Percentiles rank a stretch among this genome's conserved stretches.
Conservation (phyloP, 2,113 vertebrate species). For the Carassius carassius region DNA sequence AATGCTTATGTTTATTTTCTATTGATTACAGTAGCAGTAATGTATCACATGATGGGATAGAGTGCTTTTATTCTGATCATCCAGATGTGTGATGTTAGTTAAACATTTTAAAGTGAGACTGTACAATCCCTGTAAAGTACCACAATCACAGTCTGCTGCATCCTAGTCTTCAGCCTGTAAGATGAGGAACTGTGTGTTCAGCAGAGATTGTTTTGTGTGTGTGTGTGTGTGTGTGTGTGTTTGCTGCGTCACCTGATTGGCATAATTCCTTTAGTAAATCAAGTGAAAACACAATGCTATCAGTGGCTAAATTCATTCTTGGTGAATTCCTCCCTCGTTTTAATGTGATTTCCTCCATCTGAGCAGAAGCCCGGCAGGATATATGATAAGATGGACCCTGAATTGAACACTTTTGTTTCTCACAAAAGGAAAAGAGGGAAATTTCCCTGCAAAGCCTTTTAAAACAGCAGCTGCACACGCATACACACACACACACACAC, state of each 20-base stretch:
- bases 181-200: no score
- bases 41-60: background rate
- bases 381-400: constrained; percentile 44
- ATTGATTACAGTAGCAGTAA: background rate
- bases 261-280: background rate
- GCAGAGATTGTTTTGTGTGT: no score
- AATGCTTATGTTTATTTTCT: background rate
- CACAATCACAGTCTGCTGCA: background rate
- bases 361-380: constrained; percentile 22
- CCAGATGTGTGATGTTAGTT: background rate
- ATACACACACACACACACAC: background rate
- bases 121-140: background rate
- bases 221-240: background rate
- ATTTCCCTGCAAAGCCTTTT: constrained; percentile 28
- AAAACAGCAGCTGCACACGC: constrained; percentile 39
- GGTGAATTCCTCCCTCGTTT: background rate
- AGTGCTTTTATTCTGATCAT: no score
- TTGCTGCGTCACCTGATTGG: background rate
- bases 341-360: background rate
- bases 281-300: constrained; percentile 11
- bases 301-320: background rate
- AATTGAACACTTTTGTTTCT: constrained; percentile 51
- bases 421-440: constrained; percentile 39
- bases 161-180: background rate
- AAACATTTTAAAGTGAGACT: background rate